Evolutionary conservation across 1,140 invertebrate species (phyloP), one percentile per base, ranked within the genome.

Genomic region (Probaryconus sp.): DNA sequence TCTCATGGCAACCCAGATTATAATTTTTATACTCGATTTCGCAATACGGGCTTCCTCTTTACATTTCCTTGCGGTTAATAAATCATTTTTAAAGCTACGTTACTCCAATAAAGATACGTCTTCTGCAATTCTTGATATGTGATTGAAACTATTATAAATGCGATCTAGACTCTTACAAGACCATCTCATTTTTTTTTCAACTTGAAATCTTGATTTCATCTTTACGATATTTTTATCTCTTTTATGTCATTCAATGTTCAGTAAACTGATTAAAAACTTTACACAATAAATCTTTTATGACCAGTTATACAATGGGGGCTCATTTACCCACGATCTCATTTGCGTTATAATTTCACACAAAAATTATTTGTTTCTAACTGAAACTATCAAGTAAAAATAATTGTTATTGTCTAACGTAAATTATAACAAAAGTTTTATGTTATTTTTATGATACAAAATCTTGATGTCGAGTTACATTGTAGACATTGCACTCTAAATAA

Each of bases 21-120:
- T n/a, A n/a, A n/a, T n/a, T n/a, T n/a, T n/a, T n/a, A n/a, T n/a
- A n/a, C n/a, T n/a, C n/a, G n/a, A n/a, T n/a, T 14, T 38, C 20
- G 26, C 30, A 56, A 56, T n/a, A 10, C 18, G 24, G 24, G 13
- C 26, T 43, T 56, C 14, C 37, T 30, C 9, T n/a, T n/a, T 13
- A 9, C 26, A 10, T 42, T 16, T 40, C 24, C 17, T 26, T 18
- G 10, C 11, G 37, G 17, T 30, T 38, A 40, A 56, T 56, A 56
- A 9, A 56, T 56, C 51, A 56, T 31, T 40, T 26, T 16, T 7
- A 56, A 56, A 42, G 33, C 42, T 42, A 43, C 30, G 24, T 31
- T 21, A 31, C 16, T 10, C 9, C 51, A 5, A 7, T 28, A 10
- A n/a, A 18, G 51, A 42, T 56, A 20, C 21, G 51, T 56, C 51